Base-by-base conservation (phyloP, 2,797 vertebrate genomes). In the Sorex maritimensis region DNA sequence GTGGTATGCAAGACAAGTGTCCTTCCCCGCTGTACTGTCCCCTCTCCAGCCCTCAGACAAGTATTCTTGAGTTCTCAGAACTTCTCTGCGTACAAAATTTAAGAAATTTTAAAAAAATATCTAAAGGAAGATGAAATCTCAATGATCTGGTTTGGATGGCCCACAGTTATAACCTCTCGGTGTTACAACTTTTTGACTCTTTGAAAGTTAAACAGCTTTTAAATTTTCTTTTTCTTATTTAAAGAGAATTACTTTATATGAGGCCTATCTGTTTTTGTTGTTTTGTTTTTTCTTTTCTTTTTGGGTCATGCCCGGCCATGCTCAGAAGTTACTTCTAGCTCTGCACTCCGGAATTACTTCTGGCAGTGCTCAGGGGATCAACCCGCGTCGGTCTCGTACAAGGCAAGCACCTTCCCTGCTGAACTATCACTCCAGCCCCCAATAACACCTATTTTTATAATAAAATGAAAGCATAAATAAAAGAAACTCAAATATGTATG, bases 391-490 rank as follows among this genome's bases (percentile, higher is more conserved):
- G 41, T 7, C 7, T 44, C 41, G 41, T 5, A 7, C 41, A 7
- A 44, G 41, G 41, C 41, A 44, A 44, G 7, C 41, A 7, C 41
- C 41, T 7, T 44, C 41, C 41, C 41, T 44, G 41, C 41, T 44
- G 41, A 5, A 44, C 41, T 44, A 44, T 44, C 41, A 3, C 41
- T 44, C 41, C 41, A 44, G 41, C 41, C 41, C 41, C 41, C 41
- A 44, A 3, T 7, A 3, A 44, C 41, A 44, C 41, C 41, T 96
- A 96, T 90, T 88, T 97, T 97, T 98, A 96, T 97, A 98, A 97
- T 98, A 96, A 97, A 97, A 97, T 97, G 94, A 96, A 93, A 98
- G 97, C 94, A 97, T 97, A 98, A 98, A 98, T 97, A 98, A 98
- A 98, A 97, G 94, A 94, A 95, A 96, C 86, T 97, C 96, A 98